These are phyloP conservation scores for Shinisaurus crocodilurus DNA, from an alignment of 2,113 vertebrate genomes.

Conservation along the genomic window DNA sequence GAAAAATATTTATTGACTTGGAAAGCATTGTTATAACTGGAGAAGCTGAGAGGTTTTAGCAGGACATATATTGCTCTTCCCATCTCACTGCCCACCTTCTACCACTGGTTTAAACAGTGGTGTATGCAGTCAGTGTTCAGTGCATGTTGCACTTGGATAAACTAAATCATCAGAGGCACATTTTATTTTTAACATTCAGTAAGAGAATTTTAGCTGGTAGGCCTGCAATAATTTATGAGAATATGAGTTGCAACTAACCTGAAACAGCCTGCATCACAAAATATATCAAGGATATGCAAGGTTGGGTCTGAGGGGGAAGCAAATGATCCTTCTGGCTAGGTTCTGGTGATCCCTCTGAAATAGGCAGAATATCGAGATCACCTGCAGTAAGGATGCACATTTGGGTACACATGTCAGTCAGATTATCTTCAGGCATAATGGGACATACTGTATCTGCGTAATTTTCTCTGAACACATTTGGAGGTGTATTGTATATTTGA, in stretches of 20 bases:
- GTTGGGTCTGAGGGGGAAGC: neutral
- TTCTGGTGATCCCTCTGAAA: neutral
- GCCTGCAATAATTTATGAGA: slow-evolving; percentile 34
- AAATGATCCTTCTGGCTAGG: neutral
- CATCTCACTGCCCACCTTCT: neutral
- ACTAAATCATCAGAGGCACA: slow-evolving; percentile 1
- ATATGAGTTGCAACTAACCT: slow-evolving; percentile 38
- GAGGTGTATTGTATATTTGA: too few species aligned
- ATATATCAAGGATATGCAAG: neutral
- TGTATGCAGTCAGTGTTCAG: neutral
- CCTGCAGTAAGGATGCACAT: neutral
- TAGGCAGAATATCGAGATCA: neutral
- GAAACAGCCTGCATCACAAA: slow-evolving; percentile 23
- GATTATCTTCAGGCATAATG: neutral
- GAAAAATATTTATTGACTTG: neutral
- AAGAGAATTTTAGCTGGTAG: neutral
- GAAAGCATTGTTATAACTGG: neutral
- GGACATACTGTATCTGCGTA: neutral
- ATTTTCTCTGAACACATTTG: neutral
- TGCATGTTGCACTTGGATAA: neutral
- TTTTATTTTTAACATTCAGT: slow-evolving; percentile 34
- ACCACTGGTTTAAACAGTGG: neutral
- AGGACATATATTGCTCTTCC: neutral
- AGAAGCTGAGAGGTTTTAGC: neutral
- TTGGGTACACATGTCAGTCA: neutral